Base-by-base conservation (phyloP, 2,113 vertebrate genomes). In the Perca flavescens region DNA sequence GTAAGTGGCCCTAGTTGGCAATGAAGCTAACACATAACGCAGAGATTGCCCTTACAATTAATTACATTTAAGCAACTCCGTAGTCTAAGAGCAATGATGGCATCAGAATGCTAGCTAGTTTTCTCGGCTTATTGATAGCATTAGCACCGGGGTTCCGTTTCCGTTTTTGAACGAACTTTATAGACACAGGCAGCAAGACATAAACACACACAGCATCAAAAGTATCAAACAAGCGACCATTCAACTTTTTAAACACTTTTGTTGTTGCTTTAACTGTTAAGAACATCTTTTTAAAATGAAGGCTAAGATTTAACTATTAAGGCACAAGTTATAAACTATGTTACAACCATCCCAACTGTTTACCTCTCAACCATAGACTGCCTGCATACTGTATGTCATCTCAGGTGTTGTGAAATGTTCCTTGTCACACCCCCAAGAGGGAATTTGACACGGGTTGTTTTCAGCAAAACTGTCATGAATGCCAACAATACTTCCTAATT, bases 101-200 rank as follows among this genome's bases (percentile, higher is more conserved):
- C 64, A 4, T 28, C 28, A 11, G 13, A 5, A 6, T 21, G 56
- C 70, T 80, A 83, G 56, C 70, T 80, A 83, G 0, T 4, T 17
- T 28, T 3, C 36, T 7, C 6, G 3, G 6, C 31, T 10, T 25
- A 7, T 14, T 56, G 36, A 3, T 57, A 79, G 22, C 68, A 12
- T 2, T 1, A 1, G 2, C 4, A 2, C 3, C 2, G 14, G 0
- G 69, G 52, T 92, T 93, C 92, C 91, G 87, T 11, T 92, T 92
- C 89, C 89, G 5, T 74, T 64, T 91, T 90, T 87, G 80, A 71
- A 80, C 0, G 0, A 91, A 88, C 90, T 92, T 92, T 93, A 92
- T 89, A 72, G 28, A 86, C 71, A 70, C 58, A 0, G 5, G 1
- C 6, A 6, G 10, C 11, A 1, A 19, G 0, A 9, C 10, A 36